Conservation (phyloP, 2,797 vertebrate species). For the Kryptopterus vitreolus region DNA sequence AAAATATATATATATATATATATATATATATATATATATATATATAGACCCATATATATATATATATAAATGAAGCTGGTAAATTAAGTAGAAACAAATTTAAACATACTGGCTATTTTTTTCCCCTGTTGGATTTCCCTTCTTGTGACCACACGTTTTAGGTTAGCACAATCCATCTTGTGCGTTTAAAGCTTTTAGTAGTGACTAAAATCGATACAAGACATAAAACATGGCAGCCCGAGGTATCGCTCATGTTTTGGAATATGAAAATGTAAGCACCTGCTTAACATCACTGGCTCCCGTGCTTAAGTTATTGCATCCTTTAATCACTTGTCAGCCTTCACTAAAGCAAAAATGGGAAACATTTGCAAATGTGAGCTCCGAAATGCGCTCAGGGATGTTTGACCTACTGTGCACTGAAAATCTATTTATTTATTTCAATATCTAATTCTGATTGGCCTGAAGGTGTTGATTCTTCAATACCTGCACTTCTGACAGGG, state of each 20-base stretch:
- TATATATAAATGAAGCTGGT: background rate
- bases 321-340: slow-evolving; percentile 42
- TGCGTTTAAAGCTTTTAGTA: slow-evolving; percentile 26
- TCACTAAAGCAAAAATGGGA: slow-evolving; percentile 40
- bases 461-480: background rate
- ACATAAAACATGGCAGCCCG: slow-evolving; percentile 21
- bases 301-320: slow-evolving; percentile 31
- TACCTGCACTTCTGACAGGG: background rate
- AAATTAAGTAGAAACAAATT: slow-evolving; percentile 6
- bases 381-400: slow-evolving; percentile 24
- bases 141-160: slow-evolving; percentile 16
- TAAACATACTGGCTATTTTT: background rate
- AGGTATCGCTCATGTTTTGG: slow-evolving; percentile 43
- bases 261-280: slow-evolving; percentile 46
- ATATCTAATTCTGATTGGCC: background rate
- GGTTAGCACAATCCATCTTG: slow-evolving; percentile 19
- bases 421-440: too few species aligned
- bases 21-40: too few species aligned
- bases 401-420: slow-evolving; percentile 43
- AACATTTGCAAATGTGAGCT: slow-evolving; percentile 42
- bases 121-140: background rate
- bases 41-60: too few species aligned
- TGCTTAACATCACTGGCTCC: slow-evolving; percentile 47
- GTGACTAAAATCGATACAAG: slow-evolving; percentile 25
- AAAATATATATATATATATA: too few species aligned